Evolutionary conservation across 2,113 vertebrate genomes (phyloP), one percentile per base, ranked within the genome.

Genomic region (Forbesichthys papilliferus): DNA sequence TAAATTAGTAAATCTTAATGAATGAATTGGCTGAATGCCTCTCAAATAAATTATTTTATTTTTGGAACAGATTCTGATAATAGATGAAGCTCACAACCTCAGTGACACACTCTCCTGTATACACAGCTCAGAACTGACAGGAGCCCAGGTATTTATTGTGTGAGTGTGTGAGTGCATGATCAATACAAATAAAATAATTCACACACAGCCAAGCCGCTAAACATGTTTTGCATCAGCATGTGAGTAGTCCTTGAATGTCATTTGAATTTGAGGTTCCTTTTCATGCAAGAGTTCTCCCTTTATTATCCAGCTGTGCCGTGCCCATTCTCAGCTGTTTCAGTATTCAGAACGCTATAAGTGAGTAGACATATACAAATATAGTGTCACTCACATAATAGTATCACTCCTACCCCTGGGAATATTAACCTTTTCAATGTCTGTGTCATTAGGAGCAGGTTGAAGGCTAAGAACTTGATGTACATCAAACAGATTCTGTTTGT

Each of bases 401-500:
- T 11, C 20, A 10, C 3, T n/a, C 11, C 60, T 11, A 0, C 16
- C 5, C 5, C 61, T 20, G 13, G 18, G 11, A 64, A 3, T 60
- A 12, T n/a, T 75, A 11, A 34, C 71, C 13, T 1, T 69, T 12
- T 54, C 5, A 64, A 5, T 77, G 49, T 69, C n/a, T 84, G 12
- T 46, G 18, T 56, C 55, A 64, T 16, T 71, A 99, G 98, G 88
- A 97, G 93, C 81, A 90, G 91, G 65, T 82, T 99, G 83, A 98
- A 99, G 86, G 97, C 96, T 57, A 99, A 96, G 87, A 99, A 98
- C 79, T 84, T 99, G 85, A 97, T 99, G 97, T 99, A 99, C 78
- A 94, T 98, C 71, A 99, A 97, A 68, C 97, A 98, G 92, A 95
- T 99, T 68, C 84, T 98, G 63, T 99, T 95, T 84, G 86, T 98